A percentile compares a stretch with the other conserved stretches of the same genome.
Conservation (phyloP, 2,113 vertebrate species). For the Eudyptes chrysolophus region DNA sequence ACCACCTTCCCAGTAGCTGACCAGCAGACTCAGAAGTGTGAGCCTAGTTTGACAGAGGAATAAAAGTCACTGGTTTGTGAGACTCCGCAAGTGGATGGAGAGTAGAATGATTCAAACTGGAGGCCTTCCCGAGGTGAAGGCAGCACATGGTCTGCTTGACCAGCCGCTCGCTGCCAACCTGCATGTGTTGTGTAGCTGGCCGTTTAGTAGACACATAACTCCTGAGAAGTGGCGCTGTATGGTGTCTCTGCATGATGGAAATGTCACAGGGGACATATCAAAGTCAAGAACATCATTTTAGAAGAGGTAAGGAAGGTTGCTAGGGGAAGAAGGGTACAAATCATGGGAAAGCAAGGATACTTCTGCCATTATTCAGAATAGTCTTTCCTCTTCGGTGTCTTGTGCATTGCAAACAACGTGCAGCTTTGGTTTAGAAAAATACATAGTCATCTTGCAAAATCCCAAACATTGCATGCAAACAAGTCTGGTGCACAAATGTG, state of each 20-base stretch:
- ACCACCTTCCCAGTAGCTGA: not conserved
- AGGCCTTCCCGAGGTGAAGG: not conserved
- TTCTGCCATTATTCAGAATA: not conserved
- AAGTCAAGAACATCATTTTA: not conserved
- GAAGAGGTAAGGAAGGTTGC: not conserved
- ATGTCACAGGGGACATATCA: not conserved
- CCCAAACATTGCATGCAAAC: not conserved
- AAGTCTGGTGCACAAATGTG: constrained; percentile 24
- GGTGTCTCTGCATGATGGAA: not conserved
- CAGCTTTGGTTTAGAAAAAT: not conserved
- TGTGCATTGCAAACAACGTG: not conserved
- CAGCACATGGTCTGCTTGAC: not conserved
- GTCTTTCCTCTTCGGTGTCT: not conserved
- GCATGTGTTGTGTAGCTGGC: fast-evolving
- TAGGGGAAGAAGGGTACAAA: not conserved
- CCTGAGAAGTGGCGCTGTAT: not conserved
- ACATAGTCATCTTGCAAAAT: not conserved
- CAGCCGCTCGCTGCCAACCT: not conserved
- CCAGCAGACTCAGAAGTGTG: not conserved
- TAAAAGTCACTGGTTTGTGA: not conserved
- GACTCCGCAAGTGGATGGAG: not conserved
- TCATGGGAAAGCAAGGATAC: not conserved
- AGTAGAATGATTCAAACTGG: not conserved
- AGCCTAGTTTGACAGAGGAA: not conserved
- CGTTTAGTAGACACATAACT: not conserved